phyloP scores from a whole-genome alignment of 2,113 vertebrate species.

The Hydrolagus affinis region DNA sequence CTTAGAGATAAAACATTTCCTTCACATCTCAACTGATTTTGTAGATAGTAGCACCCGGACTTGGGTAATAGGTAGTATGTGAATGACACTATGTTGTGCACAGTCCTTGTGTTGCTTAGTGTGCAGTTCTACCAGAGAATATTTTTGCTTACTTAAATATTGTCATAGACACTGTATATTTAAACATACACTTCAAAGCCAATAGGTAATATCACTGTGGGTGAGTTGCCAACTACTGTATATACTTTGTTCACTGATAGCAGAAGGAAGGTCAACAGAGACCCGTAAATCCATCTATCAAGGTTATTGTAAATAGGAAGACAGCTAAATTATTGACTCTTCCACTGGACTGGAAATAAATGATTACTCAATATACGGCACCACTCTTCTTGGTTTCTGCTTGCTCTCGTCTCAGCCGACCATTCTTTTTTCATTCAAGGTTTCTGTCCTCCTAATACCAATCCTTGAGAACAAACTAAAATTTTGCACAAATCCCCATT shows the following conservation, averaged over 20 bases:
- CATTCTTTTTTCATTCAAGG: neutral
- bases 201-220: slow-evolving; percentile 3
- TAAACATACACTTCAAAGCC: neutral
- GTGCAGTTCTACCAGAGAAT: neutral
- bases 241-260: neutral
- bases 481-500: no score
- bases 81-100: no score
- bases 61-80: no score
- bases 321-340: slow-evolving; percentile 21
- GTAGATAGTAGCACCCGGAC: no score
- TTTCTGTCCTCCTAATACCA: no score
- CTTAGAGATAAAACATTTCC: no score
- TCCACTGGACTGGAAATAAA: slow-evolving; percentile 16
- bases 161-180: neutral
- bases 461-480: no score
- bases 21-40: no score
- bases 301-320: slow-evolving; percentile 4
- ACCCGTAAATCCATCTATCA: slow-evolving; percentile 15
- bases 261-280: neutral
- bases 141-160: neutral
- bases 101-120: neutral
- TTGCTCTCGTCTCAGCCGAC: neutral
- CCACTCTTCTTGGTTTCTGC: neutral
- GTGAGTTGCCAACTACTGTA: neutral
- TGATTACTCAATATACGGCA: slow-evolving; percentile 8